phyloP scores from a whole-genome alignment of 2,797 vertebrate species.

The Tokudaia muenninki region DNA sequence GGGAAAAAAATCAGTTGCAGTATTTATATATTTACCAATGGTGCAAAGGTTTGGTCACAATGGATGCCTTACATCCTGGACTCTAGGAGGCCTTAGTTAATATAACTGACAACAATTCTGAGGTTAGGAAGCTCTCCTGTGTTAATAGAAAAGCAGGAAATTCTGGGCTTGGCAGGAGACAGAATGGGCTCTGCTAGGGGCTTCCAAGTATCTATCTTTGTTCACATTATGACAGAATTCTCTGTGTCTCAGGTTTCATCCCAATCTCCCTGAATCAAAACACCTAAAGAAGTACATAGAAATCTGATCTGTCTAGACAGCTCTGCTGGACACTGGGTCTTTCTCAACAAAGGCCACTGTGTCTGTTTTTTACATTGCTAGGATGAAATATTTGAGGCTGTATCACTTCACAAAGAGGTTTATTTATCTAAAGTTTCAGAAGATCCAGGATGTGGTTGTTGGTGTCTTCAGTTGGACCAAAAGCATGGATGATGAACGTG shows the following conservation, averaged over 20 bases:
- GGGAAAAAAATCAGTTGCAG: background rate
- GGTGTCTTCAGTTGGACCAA: background rate
- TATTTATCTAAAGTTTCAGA: background rate
- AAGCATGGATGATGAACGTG: background rate
- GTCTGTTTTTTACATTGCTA: background rate
- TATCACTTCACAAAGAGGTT: background rate
- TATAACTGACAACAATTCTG: background rate
- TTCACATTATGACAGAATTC: background rate
- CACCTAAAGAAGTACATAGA: background rate
- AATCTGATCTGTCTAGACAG: background rate
- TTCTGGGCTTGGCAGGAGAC: background rate
- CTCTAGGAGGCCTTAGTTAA: background rate
- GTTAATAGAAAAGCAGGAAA: background rate
- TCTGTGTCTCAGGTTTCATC: conserved; percentile 6
- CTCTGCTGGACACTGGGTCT: background rate
- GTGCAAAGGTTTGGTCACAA: background rate
- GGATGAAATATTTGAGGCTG: background rate
- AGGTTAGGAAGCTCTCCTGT: background rate
- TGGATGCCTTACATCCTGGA: background rate
- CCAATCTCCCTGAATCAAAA: conserved; percentile 12
- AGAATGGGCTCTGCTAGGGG: background rate
- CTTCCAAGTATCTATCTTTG: background rate
- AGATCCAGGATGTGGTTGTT: background rate
- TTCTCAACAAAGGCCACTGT: background rate
- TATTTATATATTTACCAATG: background rate